Base-by-base conservation (phyloP, 2,113 vertebrate genomes). In the Poecile atricapillus region DNA sequence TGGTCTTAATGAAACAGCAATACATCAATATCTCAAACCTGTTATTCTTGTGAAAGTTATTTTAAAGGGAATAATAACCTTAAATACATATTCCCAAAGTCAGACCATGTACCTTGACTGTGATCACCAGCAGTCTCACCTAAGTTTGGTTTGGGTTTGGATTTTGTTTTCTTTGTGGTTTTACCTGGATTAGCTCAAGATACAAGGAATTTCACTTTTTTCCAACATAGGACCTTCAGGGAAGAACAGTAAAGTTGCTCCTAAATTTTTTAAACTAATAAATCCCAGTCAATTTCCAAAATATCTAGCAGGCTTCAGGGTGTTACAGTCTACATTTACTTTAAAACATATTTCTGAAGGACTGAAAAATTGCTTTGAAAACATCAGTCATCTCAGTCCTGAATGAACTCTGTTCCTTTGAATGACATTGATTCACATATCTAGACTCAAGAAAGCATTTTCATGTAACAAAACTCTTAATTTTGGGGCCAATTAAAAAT, bases 401-500 rank as follows among this genome's bases (percentile, higher is more conserved):
- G 46, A 60, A 87, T 55, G 43, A 91, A 65, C 46, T 87, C 49
- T 12, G 6, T 53, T 87, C 77, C 58, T 69, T 11, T 70, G n/a
- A 80, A 53, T 35, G 37, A 70, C 22, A 75, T 56, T 19, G 46
- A 87, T 73, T 83, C 82, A 80, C 24, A 77, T 65, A 84, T 44
- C 41, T 11, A 43, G 63, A 82, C n/a, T 53, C 58, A 64, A 64
- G 58, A 79, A 85, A 83, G 58, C 43, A 43, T 89, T 84, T 91
- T 62, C 77, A 65, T 89, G 65, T 81, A 84, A 87, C 58, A 75
- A 67, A 92, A 56, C 41, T 55, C 60, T 71, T 75, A n/a, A 44
- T 62, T 64, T 64, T 39, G 68, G 21, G 78, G 65, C 84, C 74
- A 95, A 91, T 89, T 83, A 87, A 94, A 96, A 94, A 92, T 73